Evolutionary conservation across 2,113 vertebrate genomes (phyloP).

Genomic region (Rhea pennata): DNA sequence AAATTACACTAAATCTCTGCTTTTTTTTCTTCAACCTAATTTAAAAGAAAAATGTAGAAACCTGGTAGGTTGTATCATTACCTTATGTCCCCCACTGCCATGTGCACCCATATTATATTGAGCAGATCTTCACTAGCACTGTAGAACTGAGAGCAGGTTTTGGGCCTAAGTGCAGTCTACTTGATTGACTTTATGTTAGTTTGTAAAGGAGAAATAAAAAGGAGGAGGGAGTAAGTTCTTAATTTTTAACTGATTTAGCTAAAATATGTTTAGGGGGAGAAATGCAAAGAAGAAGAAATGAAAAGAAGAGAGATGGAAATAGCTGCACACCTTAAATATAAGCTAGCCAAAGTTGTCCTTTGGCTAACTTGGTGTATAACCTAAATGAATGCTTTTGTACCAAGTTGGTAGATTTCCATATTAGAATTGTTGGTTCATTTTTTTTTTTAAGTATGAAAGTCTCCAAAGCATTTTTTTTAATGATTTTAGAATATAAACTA

Average conservation of each 20-base stretch:
- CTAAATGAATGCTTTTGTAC: not conserved
- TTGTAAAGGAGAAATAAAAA: not conserved
- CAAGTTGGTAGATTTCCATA: accelerated
- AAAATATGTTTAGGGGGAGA: not conserved
- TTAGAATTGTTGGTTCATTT: not conserved
- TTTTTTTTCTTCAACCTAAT: not conserved
- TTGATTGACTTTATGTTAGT: not conserved
- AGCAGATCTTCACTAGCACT: not conserved
- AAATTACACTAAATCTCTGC: not conserved
- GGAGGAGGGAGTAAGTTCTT: not conserved
- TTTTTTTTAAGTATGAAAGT: not conserved
- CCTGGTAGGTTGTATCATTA: not conserved
- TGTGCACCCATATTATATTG: not conserved
- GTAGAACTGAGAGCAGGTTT: not conserved
- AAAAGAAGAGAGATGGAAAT: not conserved
- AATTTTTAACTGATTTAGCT: not conserved
- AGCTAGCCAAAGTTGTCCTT: not conserved
- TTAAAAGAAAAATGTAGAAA: not conserved
- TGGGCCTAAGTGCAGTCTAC: not conserved
- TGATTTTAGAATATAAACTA: not conserved
- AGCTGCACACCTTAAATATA: not conserved
- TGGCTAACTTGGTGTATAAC: not conserved
- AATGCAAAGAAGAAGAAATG: not conserved
- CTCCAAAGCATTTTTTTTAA: not conserved
- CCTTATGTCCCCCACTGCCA: not conserved